A percentile compares a stretch with the other conserved stretches of the same genome.
phyloP scores from a whole-genome alignment of 2,888 invertebrate species.

The Osedax frankpressi region DNA sequence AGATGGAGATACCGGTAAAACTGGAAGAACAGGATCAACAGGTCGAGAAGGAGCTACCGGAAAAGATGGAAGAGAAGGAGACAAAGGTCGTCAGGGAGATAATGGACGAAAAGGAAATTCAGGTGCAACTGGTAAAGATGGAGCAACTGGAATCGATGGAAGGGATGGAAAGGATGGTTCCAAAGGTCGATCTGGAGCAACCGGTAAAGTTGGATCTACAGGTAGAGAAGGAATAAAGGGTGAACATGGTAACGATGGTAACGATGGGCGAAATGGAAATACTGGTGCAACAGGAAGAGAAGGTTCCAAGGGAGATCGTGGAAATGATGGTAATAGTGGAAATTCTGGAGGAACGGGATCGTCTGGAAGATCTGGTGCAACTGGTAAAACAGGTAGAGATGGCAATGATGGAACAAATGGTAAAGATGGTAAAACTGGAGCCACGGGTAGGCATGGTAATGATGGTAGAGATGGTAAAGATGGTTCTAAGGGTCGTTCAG shows the following conservation, averaged over 20 bases:
- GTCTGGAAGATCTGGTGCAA: not conserved
- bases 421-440: not conserved
- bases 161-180: not conserved
- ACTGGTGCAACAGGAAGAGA: not conserved
- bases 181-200: not conserved
- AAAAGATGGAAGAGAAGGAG: not conserved
- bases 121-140: not conserved
- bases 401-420: not conserved
- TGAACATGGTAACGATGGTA: not conserved
- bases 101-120: not conserved
- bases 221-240: not conserved
- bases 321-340: not conserved
- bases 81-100: not conserved
- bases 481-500: slow-evolving; percentile 1
- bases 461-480: not conserved
- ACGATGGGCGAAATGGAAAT: not conserved
- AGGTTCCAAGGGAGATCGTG: slow-evolving; percentile 3
- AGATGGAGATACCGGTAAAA: not conserved
- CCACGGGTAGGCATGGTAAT: not conserved
- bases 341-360: not conserved
- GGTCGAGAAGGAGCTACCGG: slow-evolving; percentile 2
- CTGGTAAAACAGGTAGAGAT: not conserved
- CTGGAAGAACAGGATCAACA: not conserved
- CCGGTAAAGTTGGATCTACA: not conserved
- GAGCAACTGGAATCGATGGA: not conserved